Evolutionary conservation across 2,888 invertebrate species (phyloP), one percentile per base, ranked within the genome.

Genomic region (Nudaria mundana): DNA sequence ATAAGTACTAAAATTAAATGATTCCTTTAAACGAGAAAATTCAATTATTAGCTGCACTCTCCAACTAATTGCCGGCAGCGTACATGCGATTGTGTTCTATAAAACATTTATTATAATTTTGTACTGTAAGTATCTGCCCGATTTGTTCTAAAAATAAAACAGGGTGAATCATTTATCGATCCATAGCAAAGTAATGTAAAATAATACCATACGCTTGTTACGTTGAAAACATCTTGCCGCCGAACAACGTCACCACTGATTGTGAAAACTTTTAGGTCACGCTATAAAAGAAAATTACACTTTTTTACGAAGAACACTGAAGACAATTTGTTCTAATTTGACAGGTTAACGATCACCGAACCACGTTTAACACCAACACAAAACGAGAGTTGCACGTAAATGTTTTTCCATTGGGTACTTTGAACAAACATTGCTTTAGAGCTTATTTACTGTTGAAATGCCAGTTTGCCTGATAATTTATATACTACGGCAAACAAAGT

Each of bases 241-340:
- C 38, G 43, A 36, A 40, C 46, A 53, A 55, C 40, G 55, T 60
- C 61, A 62, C 63, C 70, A 75, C 72, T 71, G 70, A 66, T n/a
- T 62, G 66, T 71, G 63, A 66, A 76, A 81, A 79, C 54, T 77
- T 79, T 61, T 56, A 70, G 67, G 76, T 71, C 71, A 76, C 71
- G 76, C 76, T 58, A 77, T 75, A 73, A 78, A 77, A 77, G 70
- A 66, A 75, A 76, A 81, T 76, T 71, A 72, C 67, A 74, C 71
- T 77, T 78, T 75, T 74, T 63, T 71, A 67, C 56, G 48, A 74
- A 78, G 70, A 72, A 70, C 71, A 73, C 59, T 57, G 62, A 60
- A 58, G 73, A 72, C 66, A 65, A 73, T 68, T 74, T 70, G 63
- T 62, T 70, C 65, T 76, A 79, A 79, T 81, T 78, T 78, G 76